Evolutionary conservation across 2,888 invertebrate species (phyloP).

Genomic region (Hydraecia micacea): DNA sequence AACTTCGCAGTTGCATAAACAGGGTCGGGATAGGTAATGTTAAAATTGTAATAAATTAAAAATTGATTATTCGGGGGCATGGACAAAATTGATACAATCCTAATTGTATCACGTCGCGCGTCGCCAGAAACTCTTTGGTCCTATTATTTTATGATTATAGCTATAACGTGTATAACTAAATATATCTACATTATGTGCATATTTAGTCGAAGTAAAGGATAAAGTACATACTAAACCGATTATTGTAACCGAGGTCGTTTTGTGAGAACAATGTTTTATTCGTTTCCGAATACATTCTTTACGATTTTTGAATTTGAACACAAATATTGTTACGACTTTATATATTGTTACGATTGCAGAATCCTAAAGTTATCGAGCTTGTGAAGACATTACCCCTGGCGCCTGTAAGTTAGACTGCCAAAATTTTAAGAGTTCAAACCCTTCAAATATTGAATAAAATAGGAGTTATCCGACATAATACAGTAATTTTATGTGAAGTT

Average conservation of each 20-base stretch:
- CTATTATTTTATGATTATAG: conserved; percentile 62
- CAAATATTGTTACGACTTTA: conserved; percentile 18
- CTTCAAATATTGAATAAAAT: conserved; percentile 4
- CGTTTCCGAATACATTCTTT: conserved; percentile 21
- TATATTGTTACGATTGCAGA: not conserved
- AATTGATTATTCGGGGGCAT: conserved; percentile 32
- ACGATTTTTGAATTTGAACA: conserved; percentile 5
- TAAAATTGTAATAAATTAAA: conserved; percentile 48
- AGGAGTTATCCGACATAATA: not conserved
- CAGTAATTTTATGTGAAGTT: not conserved
- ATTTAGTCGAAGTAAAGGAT: conserved; percentile 44
- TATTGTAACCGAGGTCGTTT: conserved; percentile 24
- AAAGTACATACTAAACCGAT: conserved; percentile 28
- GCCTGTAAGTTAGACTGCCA: not conserved
- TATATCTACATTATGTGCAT: conserved; percentile 62
- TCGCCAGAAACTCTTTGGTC: conserved; percentile 69
- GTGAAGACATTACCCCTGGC: conserved; percentile 13
- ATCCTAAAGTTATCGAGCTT: conserved; percentile 31
- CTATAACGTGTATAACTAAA: conserved; percentile 59
- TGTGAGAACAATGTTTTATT: conserved; percentile 20
- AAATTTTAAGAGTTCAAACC: not conserved
- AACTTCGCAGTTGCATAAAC: conserved; percentile 25
- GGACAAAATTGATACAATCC: conserved; percentile 50
- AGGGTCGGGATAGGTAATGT: conserved; percentile 1
- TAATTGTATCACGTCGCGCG: conserved; percentile 61